A percentile compares a stretch with the other conserved stretches of the same genome.
phyloP scores from a whole-genome alignment of 2,888 invertebrate species.

The Baccha elongata region DNA sequence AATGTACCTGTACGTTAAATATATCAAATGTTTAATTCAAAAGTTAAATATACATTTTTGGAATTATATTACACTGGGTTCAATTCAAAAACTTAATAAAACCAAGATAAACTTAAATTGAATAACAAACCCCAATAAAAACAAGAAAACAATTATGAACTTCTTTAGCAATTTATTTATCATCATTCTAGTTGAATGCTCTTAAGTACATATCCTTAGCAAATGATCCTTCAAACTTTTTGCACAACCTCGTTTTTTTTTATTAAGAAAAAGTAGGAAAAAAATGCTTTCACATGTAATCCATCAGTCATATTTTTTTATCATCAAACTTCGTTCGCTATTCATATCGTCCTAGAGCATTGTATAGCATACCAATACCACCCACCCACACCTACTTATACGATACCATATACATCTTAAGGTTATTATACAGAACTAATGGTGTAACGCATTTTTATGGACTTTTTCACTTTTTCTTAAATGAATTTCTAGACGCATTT shows the following conservation, averaged over 20 bases:
- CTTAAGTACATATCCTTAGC: constrained; percentile 31
- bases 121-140: background rate
- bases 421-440: constrained; percentile 46
- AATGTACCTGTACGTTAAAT: no score
- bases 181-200: constrained; percentile 33
- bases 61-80: no score
- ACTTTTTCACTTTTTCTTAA: constrained; percentile 56
- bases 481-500: constrained; percentile 54
- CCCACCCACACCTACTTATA: background rate
- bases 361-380: background rate
- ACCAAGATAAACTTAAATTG: no score
- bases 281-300: constrained; percentile 21
- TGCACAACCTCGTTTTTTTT: constrained; percentile 4
- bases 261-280: background rate
- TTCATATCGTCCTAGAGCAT: constrained; percentile 10
- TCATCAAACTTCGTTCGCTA: constrained; percentile 22
- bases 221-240: constrained; percentile 42
- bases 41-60: no score
- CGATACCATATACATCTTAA: constrained; percentile 41
- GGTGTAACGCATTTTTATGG: constrained; percentile 50
- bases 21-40: no score
- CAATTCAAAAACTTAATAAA: no score
- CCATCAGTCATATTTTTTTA: constrained; percentile 35
- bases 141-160: background rate
- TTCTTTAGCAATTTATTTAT: constrained; percentile 25